phyloP scores from a whole-genome alignment of 2,113 vertebrate genomes.

The Theristicus caerulescens region DNA sequence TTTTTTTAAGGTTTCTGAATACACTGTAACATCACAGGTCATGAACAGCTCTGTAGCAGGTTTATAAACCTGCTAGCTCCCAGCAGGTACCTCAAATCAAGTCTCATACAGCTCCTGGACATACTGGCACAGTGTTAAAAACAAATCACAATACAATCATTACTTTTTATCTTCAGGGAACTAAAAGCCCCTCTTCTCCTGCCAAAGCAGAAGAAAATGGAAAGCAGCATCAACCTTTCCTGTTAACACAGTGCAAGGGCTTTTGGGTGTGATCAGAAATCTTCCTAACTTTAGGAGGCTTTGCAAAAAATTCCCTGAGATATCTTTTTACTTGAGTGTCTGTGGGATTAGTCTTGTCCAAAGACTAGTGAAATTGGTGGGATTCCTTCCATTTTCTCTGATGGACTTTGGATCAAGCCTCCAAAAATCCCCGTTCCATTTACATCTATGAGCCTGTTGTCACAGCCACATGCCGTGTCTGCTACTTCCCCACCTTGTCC shows the following conservation, averaged over 20 bases:
- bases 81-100: background rate
- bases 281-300: background rate
- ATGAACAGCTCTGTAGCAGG: background rate
- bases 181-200: background rate
- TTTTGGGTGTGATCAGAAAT: background rate
- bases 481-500: background rate
- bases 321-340: background rate
- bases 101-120: background rate
- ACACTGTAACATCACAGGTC: background rate
- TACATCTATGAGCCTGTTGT: background rate
- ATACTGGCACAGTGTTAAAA: background rate
- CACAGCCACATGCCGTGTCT: accelerated
- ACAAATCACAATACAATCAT: slow-evolving; percentile 18
- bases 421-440: background rate
- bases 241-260: background rate
- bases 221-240: slow-evolving; percentile 6
- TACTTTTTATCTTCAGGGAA: slow-evolving; percentile 7
- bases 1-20: background rate
- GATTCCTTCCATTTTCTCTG: background rate
- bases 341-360: background rate
- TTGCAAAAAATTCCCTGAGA: background rate
- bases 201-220: background rate
- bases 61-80: background rate
- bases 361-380: background rate
- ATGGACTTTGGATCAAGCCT: background rate